Percentiles rank a stretch among this genome's conserved stretches.
Conservation (phyloP, 2,113 vertebrate species). For the Nanorana parkeri region DNA sequence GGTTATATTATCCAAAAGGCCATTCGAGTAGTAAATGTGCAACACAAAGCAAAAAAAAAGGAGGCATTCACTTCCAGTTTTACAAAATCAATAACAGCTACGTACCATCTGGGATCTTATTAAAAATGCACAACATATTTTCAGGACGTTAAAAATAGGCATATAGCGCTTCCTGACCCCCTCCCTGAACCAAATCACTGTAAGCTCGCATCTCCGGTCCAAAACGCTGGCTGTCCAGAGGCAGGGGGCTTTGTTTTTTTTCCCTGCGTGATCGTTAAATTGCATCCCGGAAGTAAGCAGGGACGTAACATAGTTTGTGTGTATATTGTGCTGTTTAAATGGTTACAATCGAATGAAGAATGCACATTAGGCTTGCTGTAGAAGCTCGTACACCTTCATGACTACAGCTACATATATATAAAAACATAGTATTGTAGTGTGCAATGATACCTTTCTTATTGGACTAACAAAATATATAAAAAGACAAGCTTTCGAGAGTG, state of each 20-base stretch:
- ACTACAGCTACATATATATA: background rate
- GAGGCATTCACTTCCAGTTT: constrained; percentile 67
- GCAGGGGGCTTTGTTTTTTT: background rate
- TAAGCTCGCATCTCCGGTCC: background rate
- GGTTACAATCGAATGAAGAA: too few species aligned
- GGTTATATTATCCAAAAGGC: constrained; percentile 70
- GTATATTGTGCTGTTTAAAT: too few species aligned
- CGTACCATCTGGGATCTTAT: constrained; percentile 78
- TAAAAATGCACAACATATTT: constrained; percentile 72
- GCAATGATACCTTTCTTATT: too few species aligned
- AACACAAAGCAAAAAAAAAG: constrained; percentile 66
- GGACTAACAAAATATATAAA: too few species aligned
- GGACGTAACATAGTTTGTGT: too few species aligned
- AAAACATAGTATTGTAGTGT: too few species aligned
- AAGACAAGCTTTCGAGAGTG: too few species aligned
- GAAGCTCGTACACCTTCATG: background rate
- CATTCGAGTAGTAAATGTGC: constrained; percentile 69
- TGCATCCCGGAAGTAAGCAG: too few species aligned
- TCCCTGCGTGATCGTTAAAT: background rate
- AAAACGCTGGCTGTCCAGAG: background rate
- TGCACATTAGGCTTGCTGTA: background rate
- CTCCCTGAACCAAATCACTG: background rate
- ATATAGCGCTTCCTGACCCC: constrained; percentile 65
- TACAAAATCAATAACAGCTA: constrained; percentile 67
- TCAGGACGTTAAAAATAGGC: constrained; percentile 70